phyloP scores from a whole-genome alignment of 2,888 invertebrate genomes.

The Gortyna flavago region DNA sequence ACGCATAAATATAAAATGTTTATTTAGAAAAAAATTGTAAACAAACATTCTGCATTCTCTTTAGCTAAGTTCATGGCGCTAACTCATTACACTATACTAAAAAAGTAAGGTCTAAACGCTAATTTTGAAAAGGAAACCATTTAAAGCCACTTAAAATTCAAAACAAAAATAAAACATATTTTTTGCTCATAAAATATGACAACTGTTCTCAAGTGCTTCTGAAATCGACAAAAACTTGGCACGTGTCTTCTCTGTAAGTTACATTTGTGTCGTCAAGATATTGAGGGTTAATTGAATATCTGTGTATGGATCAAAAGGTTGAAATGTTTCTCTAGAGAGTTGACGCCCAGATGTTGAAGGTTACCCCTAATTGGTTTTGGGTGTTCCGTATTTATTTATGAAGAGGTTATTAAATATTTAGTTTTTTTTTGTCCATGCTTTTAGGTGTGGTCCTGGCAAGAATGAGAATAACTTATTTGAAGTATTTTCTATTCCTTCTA shows the following conservation, averaged over 20 bases:
- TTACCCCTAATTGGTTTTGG: conserved; percentile 47
- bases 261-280: conserved; percentile 70
- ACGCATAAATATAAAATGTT: neutral
- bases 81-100: neutral
- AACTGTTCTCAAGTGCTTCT: conserved; percentile 60
- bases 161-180: conserved; percentile 50
- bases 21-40: neutral
- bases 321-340: conserved; percentile 36
- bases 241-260: conserved; percentile 72
- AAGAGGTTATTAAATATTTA: conserved; percentile 13
- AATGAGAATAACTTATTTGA: neutral
- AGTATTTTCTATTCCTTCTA: neutral
- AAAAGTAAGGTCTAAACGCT: neutral
- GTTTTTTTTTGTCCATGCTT: neutral
- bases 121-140: conserved; percentile 5
- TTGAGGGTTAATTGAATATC: conserved; percentile 79
- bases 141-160: conserved; percentile 24
- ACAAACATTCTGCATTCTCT: neutral
- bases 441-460: neutral
- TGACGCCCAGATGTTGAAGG: conserved; percentile 40
- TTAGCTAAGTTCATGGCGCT: neutral
- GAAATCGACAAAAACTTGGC: conserved; percentile 67
- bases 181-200: conserved; percentile 58
- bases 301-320: conserved; percentile 70
- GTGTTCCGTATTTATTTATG: conserved; percentile 41